Evolutionary conservation across 1,140 invertebrate genomes (phyloP).

Genomic region (Subanguina moxae): DNA sequence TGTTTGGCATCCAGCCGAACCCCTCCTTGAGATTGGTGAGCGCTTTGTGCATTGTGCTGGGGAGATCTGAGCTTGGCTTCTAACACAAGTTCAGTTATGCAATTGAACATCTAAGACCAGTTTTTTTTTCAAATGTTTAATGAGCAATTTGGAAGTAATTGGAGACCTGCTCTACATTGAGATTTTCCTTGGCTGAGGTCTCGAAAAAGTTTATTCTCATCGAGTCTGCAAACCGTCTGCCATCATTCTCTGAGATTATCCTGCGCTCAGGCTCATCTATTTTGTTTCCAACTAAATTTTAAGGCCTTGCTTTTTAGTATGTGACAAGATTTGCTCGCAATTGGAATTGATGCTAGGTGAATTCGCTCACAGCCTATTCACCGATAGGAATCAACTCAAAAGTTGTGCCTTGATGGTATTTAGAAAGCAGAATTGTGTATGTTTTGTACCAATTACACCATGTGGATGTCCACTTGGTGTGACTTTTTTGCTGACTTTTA

Average conservation of each 20-base stretch:
- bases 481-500: too few species aligned
- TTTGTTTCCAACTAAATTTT: slow-evolving; percentile 89
- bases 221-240: slow-evolving; percentile 88
- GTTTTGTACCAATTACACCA: too few species aligned
- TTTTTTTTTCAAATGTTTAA: neutral
- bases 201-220: slow-evolving; percentile 95
- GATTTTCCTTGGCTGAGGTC: slow-evolving; percentile 97
- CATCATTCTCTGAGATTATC: slow-evolving; percentile 93
- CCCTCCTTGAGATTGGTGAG: slow-evolving; percentile 16
- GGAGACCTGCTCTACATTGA: slow-evolving; percentile 89
- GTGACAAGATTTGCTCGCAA: slow-evolving; percentile 18
- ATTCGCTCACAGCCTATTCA: too few species aligned
- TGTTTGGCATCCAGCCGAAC: slow-evolving; percentile 18
- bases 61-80: slow-evolving; percentile 21
- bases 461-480: too few species aligned
- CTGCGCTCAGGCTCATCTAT: slow-evolving; percentile 93
- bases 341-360: neutral
- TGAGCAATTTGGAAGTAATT: neutral
- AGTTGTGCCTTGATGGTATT: neutral
- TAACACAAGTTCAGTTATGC: slow-evolving; percentile 38
- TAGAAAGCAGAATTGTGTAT: slow-evolving; percentile 2
- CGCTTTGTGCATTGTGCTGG: neutral
- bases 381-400: too few species aligned
- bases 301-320: slow-evolving; percentile 35
- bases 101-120: slow-evolving; percentile 41